Conservation (phyloP, 2,888 invertebrate genomes). For the Machimus rusticus region DNA sequence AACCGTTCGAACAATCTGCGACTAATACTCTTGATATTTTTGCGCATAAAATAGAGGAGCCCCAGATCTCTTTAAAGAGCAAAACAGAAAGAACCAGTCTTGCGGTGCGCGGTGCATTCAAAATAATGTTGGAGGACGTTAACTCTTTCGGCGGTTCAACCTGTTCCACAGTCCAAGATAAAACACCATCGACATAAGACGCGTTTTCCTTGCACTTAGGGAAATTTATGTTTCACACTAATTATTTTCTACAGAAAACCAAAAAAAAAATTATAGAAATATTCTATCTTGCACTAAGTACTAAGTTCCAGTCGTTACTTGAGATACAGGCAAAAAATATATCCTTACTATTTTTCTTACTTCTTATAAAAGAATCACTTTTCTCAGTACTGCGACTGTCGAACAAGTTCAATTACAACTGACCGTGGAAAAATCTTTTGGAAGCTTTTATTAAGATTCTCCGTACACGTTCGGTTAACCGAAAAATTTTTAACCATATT, state of each 20-base stretch:
- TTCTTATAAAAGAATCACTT: not conserved
- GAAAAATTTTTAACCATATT: not conserved
- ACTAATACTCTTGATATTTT: not conserved
- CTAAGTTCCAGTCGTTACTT: not conserved
- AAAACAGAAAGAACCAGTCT: not conserved
- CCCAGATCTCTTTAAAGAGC: not conserved
- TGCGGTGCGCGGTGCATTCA: not conserved
- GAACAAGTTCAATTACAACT: slow-evolving; percentile 1
- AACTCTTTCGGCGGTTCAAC: not conserved
- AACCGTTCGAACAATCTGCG: not conserved
- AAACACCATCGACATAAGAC: not conserved
- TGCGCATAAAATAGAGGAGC: not conserved
- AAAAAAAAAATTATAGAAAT: not conserved
- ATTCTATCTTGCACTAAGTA: not conserved
- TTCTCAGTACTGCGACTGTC: not conserved
- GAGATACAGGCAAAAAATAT: not conserved
- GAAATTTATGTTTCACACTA: not conserved
- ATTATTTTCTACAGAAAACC: not conserved
- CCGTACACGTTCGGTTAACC: not conserved
- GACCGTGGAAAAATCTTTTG: not conserved
- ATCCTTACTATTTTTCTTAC: not conserved
- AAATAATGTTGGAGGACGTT: not conserved
- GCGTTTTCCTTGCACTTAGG: not conserved
- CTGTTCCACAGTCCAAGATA: not conserved
- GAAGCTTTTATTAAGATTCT: slow-evolving; percentile 6